Base-by-base conservation (phyloP, 2,113 vertebrate species). In the Microcebus tavaratra region DNA sequence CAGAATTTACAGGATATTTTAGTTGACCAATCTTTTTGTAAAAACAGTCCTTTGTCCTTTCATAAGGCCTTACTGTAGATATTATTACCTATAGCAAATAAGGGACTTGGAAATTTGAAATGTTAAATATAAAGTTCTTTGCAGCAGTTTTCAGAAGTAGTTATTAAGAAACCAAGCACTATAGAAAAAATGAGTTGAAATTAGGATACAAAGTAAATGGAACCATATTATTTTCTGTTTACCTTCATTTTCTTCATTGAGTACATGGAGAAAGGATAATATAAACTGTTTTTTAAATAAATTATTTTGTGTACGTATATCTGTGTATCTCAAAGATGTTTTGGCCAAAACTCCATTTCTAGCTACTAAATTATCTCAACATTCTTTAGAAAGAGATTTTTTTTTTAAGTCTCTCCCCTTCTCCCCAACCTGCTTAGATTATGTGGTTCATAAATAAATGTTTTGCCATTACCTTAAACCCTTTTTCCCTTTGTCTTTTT, bases 201-300 rank as follows among this genome's bases (percentile, higher is more conserved):
- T 96, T 83, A 83, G 39, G 27, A 57, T 39, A 48, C 53, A 65
- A 92, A 87, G 50, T 88, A 92, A 95, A 94, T 21, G 18, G 23
- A 81, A 45, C 14, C 15, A 17, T 81, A n/a, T 61, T 92, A 36
- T 39, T 90, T 97, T 87, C 48, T 84, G n/a, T 88, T 81, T 76
- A 79, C 55, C 85, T 31, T 94, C 25, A 80, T 90, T 88, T 94
- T 63, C 50, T 95, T 89, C 55, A 63, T 50, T 90, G 76, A 85
- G 18, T 29, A 59, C 11, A 39, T 50, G 48, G 76, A 90, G 11
- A 93, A 63, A 21, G 31, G 12, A 75, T 89, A 6, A 61, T 76
- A 36, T 48, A 67, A 87, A 63, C 27, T 63, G 5, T 59, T 61
- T 72, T 73, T 72, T 17, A 68, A 39, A 59, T 61, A 73, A 63